Evolutionary conservation across 2,113 vertebrate species (phyloP).

Genomic region (Anoplopoma fimbria): DNA sequence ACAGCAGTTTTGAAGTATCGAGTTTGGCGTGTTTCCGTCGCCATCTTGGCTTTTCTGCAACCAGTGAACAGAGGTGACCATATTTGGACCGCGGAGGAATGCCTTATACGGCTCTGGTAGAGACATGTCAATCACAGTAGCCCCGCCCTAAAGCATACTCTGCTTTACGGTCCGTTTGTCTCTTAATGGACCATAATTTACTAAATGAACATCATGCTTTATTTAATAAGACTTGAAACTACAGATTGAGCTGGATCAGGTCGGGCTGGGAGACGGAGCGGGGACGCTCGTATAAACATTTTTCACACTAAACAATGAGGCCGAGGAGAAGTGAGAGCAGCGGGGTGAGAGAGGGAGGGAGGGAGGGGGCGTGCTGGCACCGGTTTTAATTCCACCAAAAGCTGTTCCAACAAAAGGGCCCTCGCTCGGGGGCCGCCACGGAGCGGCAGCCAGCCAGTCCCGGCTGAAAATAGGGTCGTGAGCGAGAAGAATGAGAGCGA

Average conservation of each 20-base stretch:
- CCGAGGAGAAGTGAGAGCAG: conserved; percentile 48
- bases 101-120: too few relatives aligned
- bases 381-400: conserved; percentile 74
- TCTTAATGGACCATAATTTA: too few relatives aligned
- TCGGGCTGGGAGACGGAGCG: conserved; percentile 26
- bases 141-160: too few relatives aligned
- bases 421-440: conserved; percentile 35
- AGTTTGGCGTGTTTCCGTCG: too few relatives aligned
- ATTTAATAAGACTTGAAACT: too few relatives aligned
- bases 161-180: too few relatives aligned
- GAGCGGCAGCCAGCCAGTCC: conserved; percentile 48
- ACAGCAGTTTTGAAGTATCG: too few relatives aligned
- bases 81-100: too few relatives aligned
- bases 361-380: conserved; percentile 38
- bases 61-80: too few relatives aligned
- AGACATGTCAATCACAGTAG: too few relatives aligned
- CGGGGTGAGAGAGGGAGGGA: conserved; percentile 9
- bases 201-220: too few relatives aligned
- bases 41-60: too few relatives aligned
- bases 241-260: neutral
- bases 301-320: conserved; percentile 73
- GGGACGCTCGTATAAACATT: conserved; percentile 57
- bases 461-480: conserved; percentile 48
- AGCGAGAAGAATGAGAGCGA: conserved; percentile 56
- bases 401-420: conserved; percentile 70